Base-by-base conservation (phyloP, 2,888 invertebrate species). In the Pollenia amentaria region DNA sequence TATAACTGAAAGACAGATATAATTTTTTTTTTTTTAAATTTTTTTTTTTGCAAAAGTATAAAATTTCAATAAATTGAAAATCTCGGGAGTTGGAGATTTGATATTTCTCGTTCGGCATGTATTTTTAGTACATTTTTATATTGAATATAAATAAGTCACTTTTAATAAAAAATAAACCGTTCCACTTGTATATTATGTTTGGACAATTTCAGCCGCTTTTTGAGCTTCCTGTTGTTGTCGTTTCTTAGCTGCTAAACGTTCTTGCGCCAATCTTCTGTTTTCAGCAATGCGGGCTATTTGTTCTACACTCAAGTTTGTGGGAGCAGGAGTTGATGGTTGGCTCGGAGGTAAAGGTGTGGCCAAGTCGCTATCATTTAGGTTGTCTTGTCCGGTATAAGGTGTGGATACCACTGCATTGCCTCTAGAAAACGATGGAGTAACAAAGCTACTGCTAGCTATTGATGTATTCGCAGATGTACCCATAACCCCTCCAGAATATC, bases 211-310 rank as follows among this genome's bases (percentile, higher is more conserved):
- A 21, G 21, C 18, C 6, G 69, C 3, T 18, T 64, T 29, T 60
- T 55, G 60, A 16, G 69, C 21, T 51, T 86, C 72, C 16, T 87
- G 82, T 64, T 85, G 82, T 1, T 87, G 77, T 18, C 53, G 87
- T 76, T 91, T 89, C 55, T 94, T 94, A 0, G 95, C 95, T n/a
- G 95, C 93, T 70, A 95, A 93, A 87, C 95, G 94, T 90, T 96
- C 95, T 92, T 95, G 94, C 0, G 96, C 96, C 64, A 95, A 87
- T 89, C 94, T 94, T 72, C 95, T 94, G 90, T 97, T 97, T 88
- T 94, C 94, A 38, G 96, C 94, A 93, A 97, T 96, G 90, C 95
- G 94, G 73, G 96, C 95, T 88, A 94, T 94, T 90, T 96, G 95
- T 87, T 96, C 97, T 1, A 96, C 94, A 2, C 94, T 94, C 12